Evolutionary conservation across 2,888 invertebrate species (phyloP).

Genomic region (Drosophila rubida): DNA sequence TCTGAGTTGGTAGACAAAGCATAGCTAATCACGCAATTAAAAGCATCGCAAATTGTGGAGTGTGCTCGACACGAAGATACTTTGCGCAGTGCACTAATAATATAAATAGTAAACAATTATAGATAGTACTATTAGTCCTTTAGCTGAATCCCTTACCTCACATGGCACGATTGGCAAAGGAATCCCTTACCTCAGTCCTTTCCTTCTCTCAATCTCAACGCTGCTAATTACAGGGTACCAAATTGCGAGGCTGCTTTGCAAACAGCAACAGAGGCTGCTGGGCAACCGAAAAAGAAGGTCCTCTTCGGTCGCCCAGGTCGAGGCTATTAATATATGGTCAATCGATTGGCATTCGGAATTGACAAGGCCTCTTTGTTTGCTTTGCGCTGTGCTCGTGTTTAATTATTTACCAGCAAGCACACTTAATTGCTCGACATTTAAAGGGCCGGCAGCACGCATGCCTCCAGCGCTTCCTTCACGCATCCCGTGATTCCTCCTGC

Average conservation of each 20-base stretch:
- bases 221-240: not conserved
- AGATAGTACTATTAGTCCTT: too few species aligned
- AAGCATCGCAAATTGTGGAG: not conserved
- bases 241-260: not conserved
- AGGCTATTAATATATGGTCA: slow-evolving; percentile 31
- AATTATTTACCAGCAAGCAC: slow-evolving; percentile 46
- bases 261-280: too few species aligned
- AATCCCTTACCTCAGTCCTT: too few species aligned
- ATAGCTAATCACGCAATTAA: not conserved
- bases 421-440: slow-evolving; percentile 30
- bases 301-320: too few species aligned
- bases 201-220: too few species aligned
- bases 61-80: not conserved
- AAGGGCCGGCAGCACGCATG: slow-evolving; percentile 44
- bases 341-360: slow-evolving; percentile 40
- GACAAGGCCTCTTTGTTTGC: slow-evolving; percentile 15
- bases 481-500: slow-evolving; percentile 3
- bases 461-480: not conserved
- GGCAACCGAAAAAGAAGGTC: too few species aligned
- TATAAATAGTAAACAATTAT: not conserved
- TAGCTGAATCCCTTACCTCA: too few species aligned
- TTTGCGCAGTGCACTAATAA: not conserved
- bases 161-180: too few species aligned
- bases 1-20: not conserved
- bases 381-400: slow-evolving; percentile 18